phyloP scores from a whole-genome alignment of 1,140 invertebrate genomes.

The Drosophila bipectinata region DNA sequence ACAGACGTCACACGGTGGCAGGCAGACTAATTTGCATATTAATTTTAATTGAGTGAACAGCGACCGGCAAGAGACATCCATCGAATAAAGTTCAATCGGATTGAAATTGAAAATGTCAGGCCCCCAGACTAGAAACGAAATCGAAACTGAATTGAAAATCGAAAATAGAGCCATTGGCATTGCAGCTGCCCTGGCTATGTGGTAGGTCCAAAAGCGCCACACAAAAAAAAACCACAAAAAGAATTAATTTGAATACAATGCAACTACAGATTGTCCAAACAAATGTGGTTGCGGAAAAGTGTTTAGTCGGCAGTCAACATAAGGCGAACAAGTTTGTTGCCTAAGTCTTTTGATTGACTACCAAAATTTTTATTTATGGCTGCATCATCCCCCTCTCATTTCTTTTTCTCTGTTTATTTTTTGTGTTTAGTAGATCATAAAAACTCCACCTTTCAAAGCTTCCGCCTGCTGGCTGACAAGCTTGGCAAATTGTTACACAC shows the following conservation, averaged over 20 bases:
- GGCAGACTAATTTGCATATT: constrained; percentile 76
- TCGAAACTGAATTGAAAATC: constrained; percentile 36
- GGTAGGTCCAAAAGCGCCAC: constrained; percentile 41
- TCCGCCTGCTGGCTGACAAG: constrained; percentile 53
- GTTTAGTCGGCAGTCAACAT: neutral
- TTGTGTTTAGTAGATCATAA: constrained; percentile 19
- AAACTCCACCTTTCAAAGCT: constrained; percentile 29
- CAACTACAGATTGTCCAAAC: constrained; percentile 53
- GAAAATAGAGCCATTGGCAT: constrained; percentile 65
- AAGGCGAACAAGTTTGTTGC: constrained; percentile 54
- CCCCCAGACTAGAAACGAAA: constrained; percentile 43
- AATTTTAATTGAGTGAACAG: constrained; percentile 75
- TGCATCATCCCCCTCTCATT: constrained; percentile 24
- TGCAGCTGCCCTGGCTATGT: constrained; percentile 23
- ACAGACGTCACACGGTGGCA: constrained; percentile 55
- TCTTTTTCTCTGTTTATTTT: constrained; percentile 22
- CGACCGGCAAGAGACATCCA: constrained; percentile 18
- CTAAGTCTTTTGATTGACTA: constrained; percentile 60
- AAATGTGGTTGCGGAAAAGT: constrained; percentile 16
- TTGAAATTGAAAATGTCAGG: constrained; percentile 55
- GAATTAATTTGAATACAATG: constrained; percentile 76
- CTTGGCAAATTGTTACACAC: constrained; percentile 55
- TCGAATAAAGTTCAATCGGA: constrained; percentile 43
- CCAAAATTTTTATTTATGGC: constrained; percentile 25
- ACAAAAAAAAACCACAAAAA: constrained; percentile 39